Evolutionary conservation across 1,140 invertebrate genomes (phyloP), one percentile per base, ranked within the genome.

Genomic region (Calycopis cecrops): DNA sequence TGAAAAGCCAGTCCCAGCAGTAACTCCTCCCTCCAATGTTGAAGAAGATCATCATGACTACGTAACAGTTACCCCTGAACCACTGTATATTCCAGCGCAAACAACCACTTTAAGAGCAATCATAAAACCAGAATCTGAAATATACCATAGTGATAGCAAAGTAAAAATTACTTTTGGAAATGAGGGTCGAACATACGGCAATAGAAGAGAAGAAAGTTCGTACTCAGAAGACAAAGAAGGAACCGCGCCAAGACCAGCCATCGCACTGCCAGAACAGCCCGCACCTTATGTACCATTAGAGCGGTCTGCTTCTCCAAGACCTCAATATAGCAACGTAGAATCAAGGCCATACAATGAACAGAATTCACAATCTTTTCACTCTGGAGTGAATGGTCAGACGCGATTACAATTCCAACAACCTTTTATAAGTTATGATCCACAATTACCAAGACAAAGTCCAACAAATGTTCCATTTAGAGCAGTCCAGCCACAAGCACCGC

Each of bases 61-160:
- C 63, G 79, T 83, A 34, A 85, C 73, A 14, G 81, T 81, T 7
- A 86, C 76, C 60, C 76, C 85, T 56, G 76, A 88, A 73, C 69
- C 81, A 44, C 64, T 84, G 66, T 85, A 89, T 50, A 44, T 73
- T 57, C 69, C 86, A 63, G 90, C 91, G 0, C 90, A 91, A 56
- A 91, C 92, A 9, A 96, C 95, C 9, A 96, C 94, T 3, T 77
- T 95, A 35, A 88, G 94, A 73, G 92, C 95, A 0, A 93, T 96
- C 21, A 96, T 96, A 48, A 91, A 92, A 63, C 94, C 94, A 0
- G 94, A 96, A 62, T 95, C 94, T 4, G 94, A 96, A 75, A 88
- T 91, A 17, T 95, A 93, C 67, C 94, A 95, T 66, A 92, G 91
- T 55, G 90, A 92, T 55, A 93, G 92, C 56, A 92, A 92, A 21